Percentiles rank a stretch among this genome's conserved stretches.
These are phyloP conservation scores for Marronus borbonicus DNA, from an alignment of 2,888 invertebrate genomes.

Conservation along the genomic window DNA sequence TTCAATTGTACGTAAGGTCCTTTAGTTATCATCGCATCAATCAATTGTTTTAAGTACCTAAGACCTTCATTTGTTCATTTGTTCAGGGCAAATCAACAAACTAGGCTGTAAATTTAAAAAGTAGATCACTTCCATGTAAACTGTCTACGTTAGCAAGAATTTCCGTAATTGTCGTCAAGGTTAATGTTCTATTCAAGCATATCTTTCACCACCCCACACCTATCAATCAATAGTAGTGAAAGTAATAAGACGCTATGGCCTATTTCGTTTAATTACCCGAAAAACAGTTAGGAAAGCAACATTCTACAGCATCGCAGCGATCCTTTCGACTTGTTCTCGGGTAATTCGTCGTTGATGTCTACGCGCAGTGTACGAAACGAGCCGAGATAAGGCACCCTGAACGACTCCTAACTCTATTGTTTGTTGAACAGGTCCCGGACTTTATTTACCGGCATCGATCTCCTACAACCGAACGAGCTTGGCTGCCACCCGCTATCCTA, in stretches of 20 bases:
- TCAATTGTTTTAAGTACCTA: too few species aligned
- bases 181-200: too few species aligned
- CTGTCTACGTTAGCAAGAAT: too few species aligned
- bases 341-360: conserved; percentile 54
- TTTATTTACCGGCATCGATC: conserved; percentile 58
- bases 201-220: background rate
- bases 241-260: conserved; percentile 52
- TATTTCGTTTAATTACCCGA: conserved; percentile 58
- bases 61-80: too few species aligned
- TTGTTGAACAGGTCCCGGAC: conserved; percentile 60
- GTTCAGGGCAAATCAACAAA: too few species aligned
- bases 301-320: background rate
- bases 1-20: too few species aligned
- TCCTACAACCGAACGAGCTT: conserved; percentile 42
- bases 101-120: too few species aligned
- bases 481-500: conserved; percentile 41
- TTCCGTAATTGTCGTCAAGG: too few species aligned
- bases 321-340: conserved; percentile 49
- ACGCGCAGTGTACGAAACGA: conserved; percentile 57
- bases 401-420: conserved; percentile 61
- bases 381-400: conserved; percentile 59
- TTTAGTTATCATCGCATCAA: too few species aligned
- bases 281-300: conserved; percentile 48
- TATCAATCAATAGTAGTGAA: conserved; percentile 9
- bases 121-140: too few species aligned